Evolutionary conservation across 92 coral and sea anemone species (phyloP).

Genomic region (Phenganax subtilis): DNA sequence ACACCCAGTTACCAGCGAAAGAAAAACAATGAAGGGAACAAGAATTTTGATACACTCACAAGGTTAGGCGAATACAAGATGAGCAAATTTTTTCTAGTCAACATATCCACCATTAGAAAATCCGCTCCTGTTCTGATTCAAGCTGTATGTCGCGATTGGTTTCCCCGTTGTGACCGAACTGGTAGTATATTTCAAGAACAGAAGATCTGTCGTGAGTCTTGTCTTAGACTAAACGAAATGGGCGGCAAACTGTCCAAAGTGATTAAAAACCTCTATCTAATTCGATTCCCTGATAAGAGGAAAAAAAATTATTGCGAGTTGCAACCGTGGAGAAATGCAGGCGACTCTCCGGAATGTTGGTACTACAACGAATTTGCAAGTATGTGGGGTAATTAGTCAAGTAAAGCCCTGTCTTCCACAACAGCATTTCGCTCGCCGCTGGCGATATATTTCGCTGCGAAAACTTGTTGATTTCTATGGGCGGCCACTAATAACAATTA

Average conservation of each 20-base stretch:
- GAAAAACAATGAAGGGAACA: neutral
- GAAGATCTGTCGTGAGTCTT: neutral
- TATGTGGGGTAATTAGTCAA: neutral
- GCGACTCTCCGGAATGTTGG: constrained; percentile 26
- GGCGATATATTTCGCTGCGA: too few species aligned
- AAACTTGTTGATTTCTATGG: too few species aligned
- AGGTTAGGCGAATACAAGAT: neutral
- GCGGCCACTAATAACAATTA: too few species aligned
- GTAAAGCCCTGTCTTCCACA: too few species aligned
- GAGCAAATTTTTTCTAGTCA: neutral
- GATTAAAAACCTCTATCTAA: neutral
- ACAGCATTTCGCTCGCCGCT: too few species aligned
- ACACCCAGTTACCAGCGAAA: neutral
- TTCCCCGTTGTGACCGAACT: constrained; percentile 14
- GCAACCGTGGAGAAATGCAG: constrained; percentile 13
- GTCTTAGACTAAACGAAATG: neutral
- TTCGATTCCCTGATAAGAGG: neutral
- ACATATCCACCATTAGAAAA: neutral
- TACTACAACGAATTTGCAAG: neutral
- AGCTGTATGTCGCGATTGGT: neutral
- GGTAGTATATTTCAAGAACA: neutral
- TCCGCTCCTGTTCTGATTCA: neutral
- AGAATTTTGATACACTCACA: neutral
- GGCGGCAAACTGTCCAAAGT: neutral
- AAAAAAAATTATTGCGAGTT: neutral